Percentiles rank a stretch among this genome's conserved stretches.
phyloP scores from a whole-genome alignment of 2,888 invertebrate genomes.

The Aethes cnicana region DNA sequence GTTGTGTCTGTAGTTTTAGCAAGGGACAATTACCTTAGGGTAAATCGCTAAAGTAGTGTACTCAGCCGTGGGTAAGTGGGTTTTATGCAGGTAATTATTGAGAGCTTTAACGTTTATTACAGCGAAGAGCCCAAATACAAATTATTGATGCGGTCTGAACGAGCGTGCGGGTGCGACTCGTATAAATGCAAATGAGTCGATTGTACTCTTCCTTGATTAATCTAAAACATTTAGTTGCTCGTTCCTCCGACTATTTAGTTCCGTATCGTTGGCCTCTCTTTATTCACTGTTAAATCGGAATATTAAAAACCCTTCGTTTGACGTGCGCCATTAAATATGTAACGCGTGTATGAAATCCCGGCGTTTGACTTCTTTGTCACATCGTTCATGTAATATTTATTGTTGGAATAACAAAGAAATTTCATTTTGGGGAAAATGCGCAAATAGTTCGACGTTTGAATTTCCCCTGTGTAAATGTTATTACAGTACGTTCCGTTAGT shows the following conservation, averaged over 20 bases:
- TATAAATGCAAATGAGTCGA: conserved; percentile 70
- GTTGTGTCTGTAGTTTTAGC: background rate
- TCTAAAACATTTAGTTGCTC: conserved; percentile 63
- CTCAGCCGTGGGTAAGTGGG: background rate
- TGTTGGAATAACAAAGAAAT: conserved; percentile 73
- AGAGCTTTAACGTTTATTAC: conserved; percentile 23
- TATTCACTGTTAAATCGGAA: conserved; percentile 1
- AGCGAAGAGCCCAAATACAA: conserved; percentile 27
- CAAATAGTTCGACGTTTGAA: conserved; percentile 79
- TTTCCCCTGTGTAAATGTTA: conserved; percentile 80
- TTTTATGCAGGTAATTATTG: conserved; percentile 22
- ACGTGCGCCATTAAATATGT: conserved; percentile 49
- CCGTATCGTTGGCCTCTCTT: conserved; percentile 35
- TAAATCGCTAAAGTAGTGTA: background rate
- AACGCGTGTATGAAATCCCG: conserved; percentile 46
- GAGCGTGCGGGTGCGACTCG: conserved; percentile 53
- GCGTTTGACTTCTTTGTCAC: conserved; percentile 69
- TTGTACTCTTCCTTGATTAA: conserved; percentile 66
- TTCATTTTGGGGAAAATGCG: conserved; percentile 74
- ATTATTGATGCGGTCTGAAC: conserved; percentile 56
- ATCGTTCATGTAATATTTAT: conserved; percentile 74
- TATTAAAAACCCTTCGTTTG: conserved; percentile 17
- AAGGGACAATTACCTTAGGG: background rate
- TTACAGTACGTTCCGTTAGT: conserved; percentile 61
- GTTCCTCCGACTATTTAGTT: conserved; percentile 45